phyloP scores from a whole-genome alignment of 2,888 invertebrate genomes.

The Leucozona laternaria region DNA sequence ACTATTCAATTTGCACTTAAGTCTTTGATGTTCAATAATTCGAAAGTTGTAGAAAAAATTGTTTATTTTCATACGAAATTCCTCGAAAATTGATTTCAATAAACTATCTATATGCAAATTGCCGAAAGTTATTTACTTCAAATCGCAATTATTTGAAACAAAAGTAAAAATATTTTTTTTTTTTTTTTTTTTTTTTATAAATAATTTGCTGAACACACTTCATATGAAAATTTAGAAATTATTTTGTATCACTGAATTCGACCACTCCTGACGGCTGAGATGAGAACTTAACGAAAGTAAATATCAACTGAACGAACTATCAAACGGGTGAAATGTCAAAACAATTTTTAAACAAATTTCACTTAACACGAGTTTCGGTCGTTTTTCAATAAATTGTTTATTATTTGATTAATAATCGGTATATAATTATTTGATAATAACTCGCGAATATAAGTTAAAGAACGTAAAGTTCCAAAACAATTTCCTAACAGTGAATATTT shows the following conservation, averaged over 20 bases:
- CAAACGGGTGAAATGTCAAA: background rate
- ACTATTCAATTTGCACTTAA: background rate
- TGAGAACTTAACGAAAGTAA: conserved; percentile 1
- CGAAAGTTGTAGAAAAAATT: background rate
- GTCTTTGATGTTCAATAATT: background rate
- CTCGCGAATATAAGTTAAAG: background rate
- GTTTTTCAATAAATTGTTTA: background rate
- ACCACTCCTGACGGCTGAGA: background rate
- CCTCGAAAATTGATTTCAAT: background rate
- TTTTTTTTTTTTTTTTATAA: background rate
- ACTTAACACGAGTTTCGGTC: background rate
- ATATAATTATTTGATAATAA: background rate
- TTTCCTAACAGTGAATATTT: background rate
- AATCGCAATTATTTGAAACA: background rate
- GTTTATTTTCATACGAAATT: too few species aligned
- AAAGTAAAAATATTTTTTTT: too few species aligned
- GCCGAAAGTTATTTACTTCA: background rate
- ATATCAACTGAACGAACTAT: background rate
- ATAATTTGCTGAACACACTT: background rate
- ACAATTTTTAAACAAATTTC: conserved; percentile 9
- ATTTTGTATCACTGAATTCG: background rate
- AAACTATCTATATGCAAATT: background rate
- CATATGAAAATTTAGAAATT: background rate
- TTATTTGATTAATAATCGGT: background rate
- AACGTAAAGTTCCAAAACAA: background rate